Percentiles rank a stretch among this genome's conserved stretches.
These are phyloP conservation scores for Chrysotoxum bicinctum DNA, from an alignment of 2,888 invertebrate genomes.

Conservation along the genomic window DNA sequence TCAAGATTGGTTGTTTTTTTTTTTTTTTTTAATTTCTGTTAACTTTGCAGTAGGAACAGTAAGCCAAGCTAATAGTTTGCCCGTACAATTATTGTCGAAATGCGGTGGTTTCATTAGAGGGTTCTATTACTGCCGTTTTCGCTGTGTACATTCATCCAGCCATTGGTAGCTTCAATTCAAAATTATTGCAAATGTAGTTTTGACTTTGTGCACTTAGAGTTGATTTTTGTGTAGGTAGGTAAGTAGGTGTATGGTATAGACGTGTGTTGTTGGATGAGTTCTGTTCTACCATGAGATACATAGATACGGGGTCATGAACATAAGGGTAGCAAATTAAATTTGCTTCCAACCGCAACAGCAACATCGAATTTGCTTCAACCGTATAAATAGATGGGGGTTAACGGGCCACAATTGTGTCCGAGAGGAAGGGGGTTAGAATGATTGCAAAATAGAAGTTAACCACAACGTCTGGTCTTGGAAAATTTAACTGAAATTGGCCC, in stretches of 20 bases:
- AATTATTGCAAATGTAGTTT: conserved; percentile 68
- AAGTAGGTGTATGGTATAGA: background rate
- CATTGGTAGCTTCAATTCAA: conserved; percentile 61
- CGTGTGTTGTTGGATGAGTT: background rate
- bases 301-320: conserved; percentile 40
- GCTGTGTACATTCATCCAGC: conserved; percentile 28
- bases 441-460: conserved; percentile 64
- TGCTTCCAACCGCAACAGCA: conserved; percentile 51
- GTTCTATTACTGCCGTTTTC: background rate
- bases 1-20: conserved; percentile 33
- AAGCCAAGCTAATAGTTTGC: background rate
- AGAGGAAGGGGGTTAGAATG: background rate
- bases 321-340: conserved; percentile 63
- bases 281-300: background rate
- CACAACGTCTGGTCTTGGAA: conserved; percentile 54
- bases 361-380: conserved; percentile 15
- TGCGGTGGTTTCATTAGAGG: conserved; percentile 34
- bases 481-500: conserved; percentile 49
- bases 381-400: background rate
- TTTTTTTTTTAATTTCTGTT: background rate
- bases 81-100: conserved; percentile 46
- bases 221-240: background rate
- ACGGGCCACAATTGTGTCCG: no score
- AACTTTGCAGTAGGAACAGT: no score
- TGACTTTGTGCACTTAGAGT: conserved; percentile 55